Evolutionary conservation across 2,113 vertebrate species (phyloP).

Genomic region (Rhipidura dahli): DNA sequence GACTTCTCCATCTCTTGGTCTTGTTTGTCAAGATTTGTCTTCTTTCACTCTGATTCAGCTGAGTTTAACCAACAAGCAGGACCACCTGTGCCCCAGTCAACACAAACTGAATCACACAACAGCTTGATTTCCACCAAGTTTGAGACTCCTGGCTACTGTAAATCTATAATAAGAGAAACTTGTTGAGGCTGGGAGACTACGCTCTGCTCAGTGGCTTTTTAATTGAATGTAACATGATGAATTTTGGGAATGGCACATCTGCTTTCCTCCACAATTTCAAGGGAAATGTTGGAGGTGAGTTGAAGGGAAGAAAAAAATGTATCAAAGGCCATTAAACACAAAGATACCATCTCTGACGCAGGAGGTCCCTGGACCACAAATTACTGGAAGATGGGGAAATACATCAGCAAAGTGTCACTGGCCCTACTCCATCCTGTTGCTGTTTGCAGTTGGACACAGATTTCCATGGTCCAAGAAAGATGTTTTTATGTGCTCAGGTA

Average conservation of each 20-base stretch:
- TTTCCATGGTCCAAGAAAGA: background rate
- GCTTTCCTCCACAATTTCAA: background rate
- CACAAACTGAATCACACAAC: background rate
- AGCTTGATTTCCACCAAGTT: background rate
- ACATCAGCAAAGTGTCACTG: background rate
- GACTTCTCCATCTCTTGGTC: background rate
- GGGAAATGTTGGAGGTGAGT: background rate
- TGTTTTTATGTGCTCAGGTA: background rate
- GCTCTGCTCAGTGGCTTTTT: background rate
- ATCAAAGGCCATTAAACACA: background rate
- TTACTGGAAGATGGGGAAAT: background rate
- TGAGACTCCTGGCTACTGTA: background rate
- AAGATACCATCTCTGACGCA: background rate
- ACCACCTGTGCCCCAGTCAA: fast-evolving
- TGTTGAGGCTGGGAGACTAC: background rate
- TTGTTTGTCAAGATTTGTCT: background rate
- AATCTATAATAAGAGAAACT: background rate
- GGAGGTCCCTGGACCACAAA: background rate
- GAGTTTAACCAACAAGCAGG: background rate
- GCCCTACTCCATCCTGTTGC: background rate
- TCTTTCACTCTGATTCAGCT: background rate
- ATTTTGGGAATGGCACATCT: background rate
- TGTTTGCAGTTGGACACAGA: background rate
- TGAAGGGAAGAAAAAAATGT: background rate
- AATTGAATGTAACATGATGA: background rate